phyloP scores from a whole-genome alignment of 2,113 vertebrate genomes.

The Balaeniceps rex region DNA sequence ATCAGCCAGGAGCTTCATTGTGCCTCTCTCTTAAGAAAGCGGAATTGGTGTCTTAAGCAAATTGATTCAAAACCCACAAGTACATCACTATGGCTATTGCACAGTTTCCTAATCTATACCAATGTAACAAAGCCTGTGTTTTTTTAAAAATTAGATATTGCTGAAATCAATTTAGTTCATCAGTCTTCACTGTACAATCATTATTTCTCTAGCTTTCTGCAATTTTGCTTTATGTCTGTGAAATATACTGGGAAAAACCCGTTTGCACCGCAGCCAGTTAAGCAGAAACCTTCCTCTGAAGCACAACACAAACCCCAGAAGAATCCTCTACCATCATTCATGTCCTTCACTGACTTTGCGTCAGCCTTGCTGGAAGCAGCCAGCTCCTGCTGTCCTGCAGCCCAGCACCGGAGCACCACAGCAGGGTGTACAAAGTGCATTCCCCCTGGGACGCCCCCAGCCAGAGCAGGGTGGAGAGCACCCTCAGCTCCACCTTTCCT shows the following conservation, averaged over 20 bases:
- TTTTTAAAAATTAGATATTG: not conserved
- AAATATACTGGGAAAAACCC: not conserved
- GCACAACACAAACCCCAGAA: not conserved
- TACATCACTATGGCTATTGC: not conserved
- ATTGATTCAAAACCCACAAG: not conserved
- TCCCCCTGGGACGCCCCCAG: not conserved
- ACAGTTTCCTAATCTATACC: not conserved
- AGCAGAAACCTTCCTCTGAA: not conserved
- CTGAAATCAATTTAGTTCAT: not conserved
- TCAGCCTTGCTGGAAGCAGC: not conserved
- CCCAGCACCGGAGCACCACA: rapidly evolving
- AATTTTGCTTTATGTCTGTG: not conserved
- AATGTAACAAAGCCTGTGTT: not conserved
- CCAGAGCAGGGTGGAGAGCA: not conserved
- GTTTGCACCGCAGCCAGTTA: rapidly evolving
- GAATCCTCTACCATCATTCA: not conserved
- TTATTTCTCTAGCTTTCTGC: not conserved
- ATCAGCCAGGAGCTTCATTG: not conserved
- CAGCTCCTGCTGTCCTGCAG: not conserved
- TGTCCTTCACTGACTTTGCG: not conserved
- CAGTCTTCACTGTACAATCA: not conserved
- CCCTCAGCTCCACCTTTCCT: not conserved
- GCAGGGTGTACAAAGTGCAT: not conserved
- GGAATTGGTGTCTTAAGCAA: not conserved
- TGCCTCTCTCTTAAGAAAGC: not conserved